Percentiles rank a stretch among this genome's conserved stretches.
phyloP scores from a whole-genome alignment of 2,888 invertebrate species.

The Lithophane semibrunnea region DNA sequence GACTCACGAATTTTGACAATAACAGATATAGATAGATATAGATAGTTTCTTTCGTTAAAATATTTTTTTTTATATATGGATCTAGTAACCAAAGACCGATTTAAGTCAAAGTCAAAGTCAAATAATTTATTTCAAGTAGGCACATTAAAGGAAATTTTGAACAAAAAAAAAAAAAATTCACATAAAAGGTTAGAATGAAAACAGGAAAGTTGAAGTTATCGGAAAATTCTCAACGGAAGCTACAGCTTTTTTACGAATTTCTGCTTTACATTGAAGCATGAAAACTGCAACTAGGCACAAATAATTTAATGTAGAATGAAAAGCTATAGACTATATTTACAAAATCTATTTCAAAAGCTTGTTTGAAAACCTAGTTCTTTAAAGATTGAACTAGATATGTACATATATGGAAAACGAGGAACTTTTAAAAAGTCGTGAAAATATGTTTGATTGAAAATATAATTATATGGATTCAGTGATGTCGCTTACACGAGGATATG shows the following conservation, averaged over 20 bases:
- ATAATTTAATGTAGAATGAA: neutral
- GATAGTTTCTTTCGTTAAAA: neutral
- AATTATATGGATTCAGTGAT: neutral
- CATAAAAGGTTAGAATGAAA: neutral
- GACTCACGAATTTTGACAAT: neutral
- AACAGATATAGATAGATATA: too few relatives aligned
- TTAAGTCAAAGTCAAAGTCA: too few relatives aligned
- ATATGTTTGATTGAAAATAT: neutral
- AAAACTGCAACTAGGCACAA: neutral
- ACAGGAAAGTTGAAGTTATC: slow-evolving; percentile 11
- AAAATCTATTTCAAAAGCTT: neutral
- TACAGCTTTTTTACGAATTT: neutral
- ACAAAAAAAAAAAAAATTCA: too few relatives aligned
- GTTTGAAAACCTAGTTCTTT: neutral
- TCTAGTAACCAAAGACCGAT: neutral
- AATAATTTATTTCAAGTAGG: too few relatives aligned
- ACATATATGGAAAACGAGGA: neutral
- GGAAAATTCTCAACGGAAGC: neutral
- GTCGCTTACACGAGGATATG: neutral
- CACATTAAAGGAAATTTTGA: too few relatives aligned
- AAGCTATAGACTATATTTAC: too few relatives aligned
- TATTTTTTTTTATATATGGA: neutral
- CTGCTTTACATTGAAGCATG: neutral
- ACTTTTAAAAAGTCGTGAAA: neutral
- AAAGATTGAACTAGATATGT: neutral